Conservation (phyloP, 2,888 invertebrate species). For the Nomada flava region DNA sequence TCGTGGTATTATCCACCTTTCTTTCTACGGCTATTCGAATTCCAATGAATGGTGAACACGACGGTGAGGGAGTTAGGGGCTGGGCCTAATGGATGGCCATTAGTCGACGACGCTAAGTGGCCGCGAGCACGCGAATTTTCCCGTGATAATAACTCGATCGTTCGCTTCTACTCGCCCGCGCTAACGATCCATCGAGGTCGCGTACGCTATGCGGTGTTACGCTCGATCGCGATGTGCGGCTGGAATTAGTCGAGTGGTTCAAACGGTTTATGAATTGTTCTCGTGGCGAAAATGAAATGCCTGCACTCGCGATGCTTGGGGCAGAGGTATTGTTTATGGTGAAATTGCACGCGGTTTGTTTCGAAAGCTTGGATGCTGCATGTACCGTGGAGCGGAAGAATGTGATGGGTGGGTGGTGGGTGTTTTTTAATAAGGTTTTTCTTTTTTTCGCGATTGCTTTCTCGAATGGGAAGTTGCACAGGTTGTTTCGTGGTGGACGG, state of each 20-base stretch:
- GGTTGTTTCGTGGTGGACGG: no score
- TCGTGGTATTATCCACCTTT: constrained; percentile 32
- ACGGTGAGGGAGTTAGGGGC: constrained; percentile 6
- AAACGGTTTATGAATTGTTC: not conserved
- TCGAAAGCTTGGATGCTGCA: no score
- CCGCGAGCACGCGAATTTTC: constrained; percentile 39
- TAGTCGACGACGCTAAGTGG: constrained; percentile 43
- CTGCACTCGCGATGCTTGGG: no score
- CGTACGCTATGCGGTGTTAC: constrained; percentile 28
- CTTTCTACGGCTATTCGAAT: constrained; percentile 8
- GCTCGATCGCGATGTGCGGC: constrained; percentile 22
- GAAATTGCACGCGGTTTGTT: no score
- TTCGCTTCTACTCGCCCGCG: constrained; percentile 14
- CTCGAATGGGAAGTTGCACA: no score
- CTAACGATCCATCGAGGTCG: constrained; percentile 41
- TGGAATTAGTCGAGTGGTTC: not conserved
- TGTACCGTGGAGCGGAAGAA: no score
- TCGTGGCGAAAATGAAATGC: no score
- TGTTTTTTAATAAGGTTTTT: no score
- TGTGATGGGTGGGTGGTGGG: no score
- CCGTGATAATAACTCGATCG: constrained; percentile 53
- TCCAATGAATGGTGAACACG: constrained; percentile 10
- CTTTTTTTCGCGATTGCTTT: no score
- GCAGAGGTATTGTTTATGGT: no score
- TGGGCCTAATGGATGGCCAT: constrained; percentile 46